These are phyloP conservation scores for Leptobrachium ailaonicum DNA, from an alignment of 2,113 vertebrate genomes.

Conservation along the genomic window DNA sequence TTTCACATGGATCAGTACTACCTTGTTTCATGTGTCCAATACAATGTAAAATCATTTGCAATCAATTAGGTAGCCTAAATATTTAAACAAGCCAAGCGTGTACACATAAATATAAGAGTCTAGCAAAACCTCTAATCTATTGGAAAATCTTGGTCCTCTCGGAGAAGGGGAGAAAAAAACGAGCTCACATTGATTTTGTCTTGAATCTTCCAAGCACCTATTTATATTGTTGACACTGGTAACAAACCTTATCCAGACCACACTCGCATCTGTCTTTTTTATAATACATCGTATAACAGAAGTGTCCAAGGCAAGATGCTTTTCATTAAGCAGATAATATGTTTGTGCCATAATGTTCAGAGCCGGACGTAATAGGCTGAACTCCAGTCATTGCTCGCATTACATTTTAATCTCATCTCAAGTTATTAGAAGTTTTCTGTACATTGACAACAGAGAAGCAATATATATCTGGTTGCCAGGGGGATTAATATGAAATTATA, in stretches of 20 bases:
- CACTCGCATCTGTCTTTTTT: conserved; percentile 40
- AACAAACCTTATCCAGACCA: conserved; percentile 43
- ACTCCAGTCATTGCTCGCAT: conserved; percentile 8
- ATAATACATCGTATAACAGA: conserved; percentile 34
- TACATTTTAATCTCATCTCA: conserved; percentile 46
- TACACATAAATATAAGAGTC: conserved; percentile 23
- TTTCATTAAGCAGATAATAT: conserved; percentile 43
- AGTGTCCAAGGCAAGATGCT: conserved; percentile 32
- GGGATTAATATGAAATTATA: conserved; percentile 18
- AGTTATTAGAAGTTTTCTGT: conserved; percentile 1
- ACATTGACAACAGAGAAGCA: conserved; percentile 1
- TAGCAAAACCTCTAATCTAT: conserved; percentile 30
- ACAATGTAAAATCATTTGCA: conserved; percentile 21
- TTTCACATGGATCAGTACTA: not conserved
- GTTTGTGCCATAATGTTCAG: conserved; percentile 41
- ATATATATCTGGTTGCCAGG: conserved; percentile 12
- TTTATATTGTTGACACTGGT: conserved; percentile 47
- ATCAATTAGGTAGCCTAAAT: conserved; percentile 42
- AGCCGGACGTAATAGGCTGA: conserved; percentile 18
- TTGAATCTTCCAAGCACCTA: conserved; percentile 33
- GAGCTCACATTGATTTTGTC: conserved; percentile 46
- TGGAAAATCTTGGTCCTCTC: conserved; percentile 36
- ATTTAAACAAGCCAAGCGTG: conserved; percentile 38
- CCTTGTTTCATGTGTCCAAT: not conserved
- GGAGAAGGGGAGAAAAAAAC: conserved; percentile 16